Base-by-base conservation (phyloP, 2,797 vertebrate genomes). In the Carapus acus region DNA sequence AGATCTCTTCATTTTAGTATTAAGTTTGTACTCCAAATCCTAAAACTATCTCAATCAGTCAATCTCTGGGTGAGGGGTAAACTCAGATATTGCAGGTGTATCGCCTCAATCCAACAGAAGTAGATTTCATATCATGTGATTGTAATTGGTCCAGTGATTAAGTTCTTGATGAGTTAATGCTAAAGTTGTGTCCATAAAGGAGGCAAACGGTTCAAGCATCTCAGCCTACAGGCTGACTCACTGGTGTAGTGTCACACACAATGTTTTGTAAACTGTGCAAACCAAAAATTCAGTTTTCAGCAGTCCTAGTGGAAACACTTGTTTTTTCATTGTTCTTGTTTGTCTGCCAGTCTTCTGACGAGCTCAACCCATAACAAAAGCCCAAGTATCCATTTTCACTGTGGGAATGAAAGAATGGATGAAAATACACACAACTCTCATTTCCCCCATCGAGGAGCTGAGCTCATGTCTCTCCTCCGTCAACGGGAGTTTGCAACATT, bases 401-500 rank as follows among this genome's bases (percentile, higher is more conserved):
- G 54, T 79, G 77, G 76, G 79, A 86, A 86, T 77, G 74, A 80
- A 67, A 80, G 79, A 88, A 76, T 73, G 74, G 74, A 71, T 77
- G 76, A 74, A 78, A 80, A 84, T 79, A 71, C 67, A 81, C 84
- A 88, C 71, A 69, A 80, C 83, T 79, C 75, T 69, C 79, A 80
- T 85, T 88, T 83, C 83, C 77, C 79, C 67, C 77, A 78, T 77
- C 82, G 81, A 84, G 79, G 81, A 75, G 61, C 66, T 81, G 77
- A 87, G 85, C 81, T 83, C 77, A 74, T 40, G 41, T 72, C 73
- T 47, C 67, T 82, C 80, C 69, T 65, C 67, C 62, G 29, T 42
- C 34, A 38, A 34, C 43, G 44, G 45, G 5, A 1, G 16, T 45
- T 20, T 39, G 16, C 37, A 19, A 49, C 49, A 42, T 45, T 34